phyloP scores from a whole-genome alignment of 2,797 vertebrate species.

The Microctenopoma steveboyesi region DNA sequence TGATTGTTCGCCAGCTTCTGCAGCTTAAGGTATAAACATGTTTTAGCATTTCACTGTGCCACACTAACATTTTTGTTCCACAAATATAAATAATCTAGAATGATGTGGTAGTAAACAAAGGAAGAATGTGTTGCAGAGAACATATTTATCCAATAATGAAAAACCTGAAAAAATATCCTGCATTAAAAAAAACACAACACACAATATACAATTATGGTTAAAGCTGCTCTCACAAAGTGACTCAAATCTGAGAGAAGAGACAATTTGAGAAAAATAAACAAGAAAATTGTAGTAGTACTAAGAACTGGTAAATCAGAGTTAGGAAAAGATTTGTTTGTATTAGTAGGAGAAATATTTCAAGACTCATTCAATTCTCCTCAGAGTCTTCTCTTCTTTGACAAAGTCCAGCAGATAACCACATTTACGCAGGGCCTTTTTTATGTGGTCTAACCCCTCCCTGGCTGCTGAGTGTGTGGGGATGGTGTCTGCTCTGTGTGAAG shows the following conservation, averaged over 20 bases:
- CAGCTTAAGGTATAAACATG: conserved; percentile 58
- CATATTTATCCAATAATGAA: conserved; percentile 2
- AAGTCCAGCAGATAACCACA: no score
- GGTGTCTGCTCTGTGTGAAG: no score
- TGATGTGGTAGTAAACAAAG: conserved; percentile 26
- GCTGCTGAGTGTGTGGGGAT: no score
- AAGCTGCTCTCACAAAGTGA: neutral
- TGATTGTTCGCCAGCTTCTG: conserved; percentile 47
- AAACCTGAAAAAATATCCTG: conserved; percentile 7
- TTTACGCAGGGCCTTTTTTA: no score
- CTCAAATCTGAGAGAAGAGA: neutral
- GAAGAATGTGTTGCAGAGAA: conserved; percentile 1
- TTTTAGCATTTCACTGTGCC: conserved; percentile 41
- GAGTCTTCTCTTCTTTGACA: no score
- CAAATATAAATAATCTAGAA: conserved; percentile 11
- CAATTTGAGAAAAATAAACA: neutral
- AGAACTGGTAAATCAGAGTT: no score
- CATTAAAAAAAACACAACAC: conserved; percentile 2
- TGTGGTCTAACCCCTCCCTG: no score
- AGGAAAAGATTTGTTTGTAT: no score
- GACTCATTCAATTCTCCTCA: no score
- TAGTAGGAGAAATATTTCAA: no score
- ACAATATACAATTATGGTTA: conserved; percentile 13
- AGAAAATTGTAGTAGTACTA: neutral
- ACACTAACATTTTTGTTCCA: conserved; percentile 23